Evolutionary conservation across 2,113 vertebrate genomes (phyloP).

Genomic region (Muscicapa adusta): DNA sequence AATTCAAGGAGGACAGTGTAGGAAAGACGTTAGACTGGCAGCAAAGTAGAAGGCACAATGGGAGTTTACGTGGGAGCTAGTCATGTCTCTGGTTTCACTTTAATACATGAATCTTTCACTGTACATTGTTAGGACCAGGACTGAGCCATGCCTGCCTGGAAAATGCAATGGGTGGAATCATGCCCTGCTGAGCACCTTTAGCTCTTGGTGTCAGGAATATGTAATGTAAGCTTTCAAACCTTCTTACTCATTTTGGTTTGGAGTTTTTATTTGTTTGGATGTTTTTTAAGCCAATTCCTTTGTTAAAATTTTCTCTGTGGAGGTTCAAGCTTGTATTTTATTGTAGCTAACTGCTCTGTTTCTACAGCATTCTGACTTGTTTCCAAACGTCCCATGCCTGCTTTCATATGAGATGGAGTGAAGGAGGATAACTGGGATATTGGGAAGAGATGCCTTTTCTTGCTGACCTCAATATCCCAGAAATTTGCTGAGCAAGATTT

Average conservation of each 20-base stretch:
- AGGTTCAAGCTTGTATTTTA: background rate
- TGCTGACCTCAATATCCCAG: background rate
- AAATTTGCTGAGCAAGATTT: background rate
- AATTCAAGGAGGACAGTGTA: background rate
- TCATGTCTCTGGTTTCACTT: background rate
- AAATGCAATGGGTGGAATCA: background rate
- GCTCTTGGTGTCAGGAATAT: background rate
- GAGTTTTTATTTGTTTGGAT: background rate
- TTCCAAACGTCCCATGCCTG: background rate
- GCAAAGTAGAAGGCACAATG: rapidly evolving
- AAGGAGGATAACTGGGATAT: background rate
- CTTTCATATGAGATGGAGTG: background rate
- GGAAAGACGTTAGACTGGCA: background rate
- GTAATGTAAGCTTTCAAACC: background rate
- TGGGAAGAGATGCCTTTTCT: background rate
- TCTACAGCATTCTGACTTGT: background rate
- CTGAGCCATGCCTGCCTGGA: background rate
- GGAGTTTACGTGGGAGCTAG: background rate
- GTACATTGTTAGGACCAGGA: background rate
- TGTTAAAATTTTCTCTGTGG: background rate
- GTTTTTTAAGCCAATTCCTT: background rate
- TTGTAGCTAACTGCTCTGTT: background rate
- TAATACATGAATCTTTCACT: background rate
- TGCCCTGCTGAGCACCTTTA: background rate
- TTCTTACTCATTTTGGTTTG: background rate